A percentile compares a stretch with the other conserved stretches of the same genome.
These are phyloP conservation scores for Scytalopus superciliaris DNA, from an alignment of 2,113 vertebrate species.

Conservation along the genomic window DNA sequence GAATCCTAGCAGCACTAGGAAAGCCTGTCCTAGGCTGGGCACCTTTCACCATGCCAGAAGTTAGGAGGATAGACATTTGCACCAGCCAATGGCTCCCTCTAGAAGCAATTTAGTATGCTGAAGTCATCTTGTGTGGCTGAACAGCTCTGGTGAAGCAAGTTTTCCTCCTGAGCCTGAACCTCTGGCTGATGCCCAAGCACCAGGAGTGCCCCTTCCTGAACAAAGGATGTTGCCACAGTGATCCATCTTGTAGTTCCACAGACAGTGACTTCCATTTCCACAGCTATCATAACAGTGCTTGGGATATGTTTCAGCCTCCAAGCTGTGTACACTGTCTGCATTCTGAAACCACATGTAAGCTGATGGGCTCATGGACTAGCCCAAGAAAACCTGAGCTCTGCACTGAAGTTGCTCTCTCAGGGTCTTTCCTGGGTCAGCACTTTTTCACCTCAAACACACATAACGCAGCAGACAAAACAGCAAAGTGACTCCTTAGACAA, in stretches of 20 bases:
- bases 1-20: not conserved
- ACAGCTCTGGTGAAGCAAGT: not conserved
- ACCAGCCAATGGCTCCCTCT: not conserved
- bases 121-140: not conserved
- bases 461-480: not conserved
- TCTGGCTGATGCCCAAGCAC: not conserved
- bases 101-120: not conserved
- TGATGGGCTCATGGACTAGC: not conserved
- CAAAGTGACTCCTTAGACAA: not conserved
- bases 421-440: not conserved
- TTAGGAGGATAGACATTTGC: not conserved
- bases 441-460: not conserved
- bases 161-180: not conserved
- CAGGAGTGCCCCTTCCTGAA: not conserved
- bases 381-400: slow-evolving; percentile 12
- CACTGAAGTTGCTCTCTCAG: not conserved
- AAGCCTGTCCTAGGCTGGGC: not conserved
- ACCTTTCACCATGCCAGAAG: not conserved
- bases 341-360: slow-evolving; percentile 24
- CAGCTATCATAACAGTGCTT: not conserved
- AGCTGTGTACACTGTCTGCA: not conserved
- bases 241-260: not conserved
- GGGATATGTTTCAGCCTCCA: not conserved
- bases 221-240: not conserved
- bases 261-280: not conserved